phyloP scores from a whole-genome alignment of 2,113 vertebrate genomes.

The Meleagris gallopavo region DNA sequence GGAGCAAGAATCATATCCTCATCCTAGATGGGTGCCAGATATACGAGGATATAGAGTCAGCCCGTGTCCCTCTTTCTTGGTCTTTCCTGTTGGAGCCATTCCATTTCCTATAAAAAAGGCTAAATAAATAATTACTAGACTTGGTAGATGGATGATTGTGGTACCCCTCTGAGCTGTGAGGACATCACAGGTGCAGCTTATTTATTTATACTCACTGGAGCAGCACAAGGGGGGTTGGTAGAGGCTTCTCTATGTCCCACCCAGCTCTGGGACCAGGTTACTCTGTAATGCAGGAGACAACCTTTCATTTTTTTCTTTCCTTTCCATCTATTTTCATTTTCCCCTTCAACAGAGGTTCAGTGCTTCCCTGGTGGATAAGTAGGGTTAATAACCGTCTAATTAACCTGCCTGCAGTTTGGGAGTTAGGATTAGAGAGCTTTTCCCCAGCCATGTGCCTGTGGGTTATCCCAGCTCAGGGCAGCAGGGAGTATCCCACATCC shows the following conservation, averaged over 20 bases:
- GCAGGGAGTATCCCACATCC: neutral
- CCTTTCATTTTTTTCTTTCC: neutral
- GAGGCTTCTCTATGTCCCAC: neutral
- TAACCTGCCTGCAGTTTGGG: neutral
- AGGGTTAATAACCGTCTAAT: constrained; percentile 20
- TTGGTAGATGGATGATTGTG: constrained; percentile 20
- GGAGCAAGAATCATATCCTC: neutral
- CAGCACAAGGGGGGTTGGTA: neutral
- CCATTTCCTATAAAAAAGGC: constrained; percentile 15
- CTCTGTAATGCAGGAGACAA: neutral
- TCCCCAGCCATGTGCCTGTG: fast-evolving
- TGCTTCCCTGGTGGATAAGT: neutral
- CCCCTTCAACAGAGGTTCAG: neutral
- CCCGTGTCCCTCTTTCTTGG: constrained; percentile 5
- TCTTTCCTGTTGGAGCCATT: constrained; percentile 39
- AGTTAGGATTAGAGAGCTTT: neutral
- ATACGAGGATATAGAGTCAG: constrained; percentile 2
- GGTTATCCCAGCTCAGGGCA: neutral
- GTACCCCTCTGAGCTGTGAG: neutral
- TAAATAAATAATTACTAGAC: constrained; percentile 41
- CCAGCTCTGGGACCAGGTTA: neutral
- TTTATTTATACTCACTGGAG: neutral
- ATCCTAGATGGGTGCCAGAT: neutral
- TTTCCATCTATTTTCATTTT: neutral
- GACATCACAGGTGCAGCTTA: neutral